Conservation (phyloP, 2,113 vertebrate species). For the Ginglymostoma cirratum region DNA sequence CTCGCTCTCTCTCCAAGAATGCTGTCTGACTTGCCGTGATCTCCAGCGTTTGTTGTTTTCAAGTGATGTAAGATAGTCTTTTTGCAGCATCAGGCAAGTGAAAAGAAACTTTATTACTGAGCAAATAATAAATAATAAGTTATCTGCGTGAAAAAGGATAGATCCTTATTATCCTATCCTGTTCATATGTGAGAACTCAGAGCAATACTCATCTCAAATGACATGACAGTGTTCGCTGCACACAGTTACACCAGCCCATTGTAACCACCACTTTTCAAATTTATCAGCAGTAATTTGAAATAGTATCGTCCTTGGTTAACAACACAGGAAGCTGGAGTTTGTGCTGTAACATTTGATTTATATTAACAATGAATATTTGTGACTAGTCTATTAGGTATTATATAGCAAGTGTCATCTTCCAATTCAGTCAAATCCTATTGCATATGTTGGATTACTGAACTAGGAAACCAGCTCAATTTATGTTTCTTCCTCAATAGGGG, state of each 20-base stretch:
- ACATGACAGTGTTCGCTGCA: neutral
- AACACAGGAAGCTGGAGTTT: neutral
- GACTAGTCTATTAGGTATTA: conserved; percentile 13
- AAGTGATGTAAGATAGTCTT: too few species aligned
- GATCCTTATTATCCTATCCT: neutral
- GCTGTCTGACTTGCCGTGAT: too few species aligned
- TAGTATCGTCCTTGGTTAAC: neutral
- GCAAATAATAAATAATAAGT: neutral
- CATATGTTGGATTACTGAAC: neutral
- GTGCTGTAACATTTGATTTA: conserved; percentile 11
- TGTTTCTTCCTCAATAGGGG: neutral
- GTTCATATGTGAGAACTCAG: neutral
- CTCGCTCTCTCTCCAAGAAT: too few species aligned
- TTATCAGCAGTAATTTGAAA: neutral
- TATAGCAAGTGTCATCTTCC: neutral
- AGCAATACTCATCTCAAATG: neutral
- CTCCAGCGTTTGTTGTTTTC: too few species aligned
- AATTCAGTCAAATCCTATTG: neutral
- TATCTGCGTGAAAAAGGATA: neutral
- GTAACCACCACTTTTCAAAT: too few species aligned
- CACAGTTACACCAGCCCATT: neutral
- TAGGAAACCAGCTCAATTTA: neutral
- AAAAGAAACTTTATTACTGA: neutral
- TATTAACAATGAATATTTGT: conserved; percentile 30
- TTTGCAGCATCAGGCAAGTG: neutral